Percentiles rank a stretch among this genome's conserved stretches.
These are phyloP conservation scores for Drosophila merina DNA, from an alignment of 2,888 invertebrate species.

Conservation along the genomic window DNA sequence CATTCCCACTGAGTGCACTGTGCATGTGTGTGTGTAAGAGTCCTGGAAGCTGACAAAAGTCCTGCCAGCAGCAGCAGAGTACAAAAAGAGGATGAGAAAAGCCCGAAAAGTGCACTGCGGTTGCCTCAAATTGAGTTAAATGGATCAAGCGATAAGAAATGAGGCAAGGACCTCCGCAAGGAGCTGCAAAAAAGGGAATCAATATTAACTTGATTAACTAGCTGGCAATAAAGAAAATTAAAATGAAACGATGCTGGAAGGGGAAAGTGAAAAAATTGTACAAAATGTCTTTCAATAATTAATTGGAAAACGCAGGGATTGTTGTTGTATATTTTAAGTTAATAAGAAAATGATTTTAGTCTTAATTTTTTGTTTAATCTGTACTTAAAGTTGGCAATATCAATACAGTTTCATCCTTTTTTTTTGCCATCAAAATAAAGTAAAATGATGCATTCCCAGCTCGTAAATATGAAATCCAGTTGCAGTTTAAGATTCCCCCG, in stretches of 20 bases:
- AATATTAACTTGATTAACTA: constrained; percentile 40
- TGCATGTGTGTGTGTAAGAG: constrained; percentile 14
- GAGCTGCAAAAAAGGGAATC: constrained; percentile 14
- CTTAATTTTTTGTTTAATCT: no score
- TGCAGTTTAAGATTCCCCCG: neutral
- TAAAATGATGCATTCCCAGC: no score
- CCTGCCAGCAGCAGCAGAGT: neutral
- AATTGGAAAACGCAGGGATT: neutral
- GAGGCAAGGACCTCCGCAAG: constrained; percentile 19
- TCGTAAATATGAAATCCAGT: neutral
- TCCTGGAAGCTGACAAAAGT: constrained; percentile 39
- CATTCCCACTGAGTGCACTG: constrained; percentile 42
- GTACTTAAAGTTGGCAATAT: no score
- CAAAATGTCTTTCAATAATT: neutral
- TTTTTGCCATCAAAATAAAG: no score
- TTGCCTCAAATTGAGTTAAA: constrained; percentile 48
- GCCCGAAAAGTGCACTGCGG: constrained; percentile 44
- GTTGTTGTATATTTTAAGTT: no score
- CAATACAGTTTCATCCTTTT: no score
- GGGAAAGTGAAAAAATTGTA: neutral
- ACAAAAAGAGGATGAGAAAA: constrained; percentile 7
- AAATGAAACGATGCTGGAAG: constrained; percentile 2
- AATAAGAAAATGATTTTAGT: neutral
- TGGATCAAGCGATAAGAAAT: constrained; percentile 40
- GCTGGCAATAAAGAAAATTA: constrained; percentile 3